Evolutionary conservation across 2,113 vertebrate species (phyloP).

Genomic region (Microcebus jonahi): DNA sequence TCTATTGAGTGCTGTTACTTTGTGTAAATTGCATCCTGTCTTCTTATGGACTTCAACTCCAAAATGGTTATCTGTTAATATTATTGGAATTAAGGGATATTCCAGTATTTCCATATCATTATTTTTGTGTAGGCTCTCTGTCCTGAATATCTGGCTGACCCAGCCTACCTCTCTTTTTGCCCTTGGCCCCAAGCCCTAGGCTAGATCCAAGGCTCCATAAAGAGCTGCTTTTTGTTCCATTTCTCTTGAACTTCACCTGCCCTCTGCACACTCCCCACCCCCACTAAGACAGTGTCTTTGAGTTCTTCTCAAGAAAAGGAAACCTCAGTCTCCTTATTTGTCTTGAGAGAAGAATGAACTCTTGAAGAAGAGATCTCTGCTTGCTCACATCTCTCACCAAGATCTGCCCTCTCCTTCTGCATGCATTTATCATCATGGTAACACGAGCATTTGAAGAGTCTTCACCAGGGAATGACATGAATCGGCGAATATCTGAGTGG

Average conservation of each 20-base stretch:
- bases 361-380: neutral
- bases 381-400: neutral
- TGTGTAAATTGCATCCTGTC: neutral
- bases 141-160: neutral
- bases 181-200: neutral
- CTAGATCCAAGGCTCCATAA: neutral
- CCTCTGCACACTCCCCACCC: neutral
- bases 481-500: neutral
- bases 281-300: neutral
- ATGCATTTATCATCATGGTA: neutral
- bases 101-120: neutral
- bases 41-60: neutral
- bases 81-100: neutral
- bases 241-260: neutral
- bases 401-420: neutral
- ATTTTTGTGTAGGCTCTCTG: neutral
- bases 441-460: neutral
- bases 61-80: neutral
- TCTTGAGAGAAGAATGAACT: neutral
- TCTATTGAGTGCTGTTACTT: neutral
- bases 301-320: neutral
- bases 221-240: neutral
- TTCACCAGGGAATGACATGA: neutral
- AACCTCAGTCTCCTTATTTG: too few relatives aligned
- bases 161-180: neutral